Evolutionary conservation across 2,888 invertebrate species (phyloP).

Genomic region (Laspeyria flexula): DNA sequence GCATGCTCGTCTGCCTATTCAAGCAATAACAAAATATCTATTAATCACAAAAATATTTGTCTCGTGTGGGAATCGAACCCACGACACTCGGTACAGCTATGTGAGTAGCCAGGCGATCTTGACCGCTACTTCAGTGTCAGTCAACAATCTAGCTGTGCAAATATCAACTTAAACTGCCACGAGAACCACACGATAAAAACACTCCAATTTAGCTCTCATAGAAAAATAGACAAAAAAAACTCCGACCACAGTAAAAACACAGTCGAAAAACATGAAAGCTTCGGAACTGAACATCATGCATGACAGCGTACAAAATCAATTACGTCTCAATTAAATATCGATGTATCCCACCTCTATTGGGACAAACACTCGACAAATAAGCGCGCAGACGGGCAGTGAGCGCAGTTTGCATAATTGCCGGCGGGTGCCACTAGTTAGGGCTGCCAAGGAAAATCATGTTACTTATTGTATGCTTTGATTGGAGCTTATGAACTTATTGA

Average conservation of each 20-base stretch:
- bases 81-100: no score
- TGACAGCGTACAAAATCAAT: constrained; percentile 35
- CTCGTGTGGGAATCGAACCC: no score
- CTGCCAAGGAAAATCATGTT: constrained; percentile 18
- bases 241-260: not conserved
- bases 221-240: no score
- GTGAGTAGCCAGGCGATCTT: no score
- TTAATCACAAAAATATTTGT: no score
- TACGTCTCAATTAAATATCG: constrained; percentile 41
- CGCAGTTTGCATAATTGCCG: constrained; percentile 73
- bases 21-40: no score
- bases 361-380: constrained; percentile 67
- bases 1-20: no score
- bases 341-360: constrained; percentile 48
- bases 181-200: no score
- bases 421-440: constrained; percentile 42
- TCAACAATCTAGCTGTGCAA: no score
- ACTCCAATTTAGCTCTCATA: no score
- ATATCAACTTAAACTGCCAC: no score
- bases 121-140: no score
- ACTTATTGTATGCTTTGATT: constrained; percentile 4
- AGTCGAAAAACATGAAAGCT: not conserved
- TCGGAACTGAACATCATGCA: not conserved
- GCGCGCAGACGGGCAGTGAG: constrained; percentile 58
- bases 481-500: not conserved